These are phyloP conservation scores for Hyperoplus immaculatus DNA, from an alignment of 2,797 vertebrate genomes.

Conservation along the genomic window DNA sequence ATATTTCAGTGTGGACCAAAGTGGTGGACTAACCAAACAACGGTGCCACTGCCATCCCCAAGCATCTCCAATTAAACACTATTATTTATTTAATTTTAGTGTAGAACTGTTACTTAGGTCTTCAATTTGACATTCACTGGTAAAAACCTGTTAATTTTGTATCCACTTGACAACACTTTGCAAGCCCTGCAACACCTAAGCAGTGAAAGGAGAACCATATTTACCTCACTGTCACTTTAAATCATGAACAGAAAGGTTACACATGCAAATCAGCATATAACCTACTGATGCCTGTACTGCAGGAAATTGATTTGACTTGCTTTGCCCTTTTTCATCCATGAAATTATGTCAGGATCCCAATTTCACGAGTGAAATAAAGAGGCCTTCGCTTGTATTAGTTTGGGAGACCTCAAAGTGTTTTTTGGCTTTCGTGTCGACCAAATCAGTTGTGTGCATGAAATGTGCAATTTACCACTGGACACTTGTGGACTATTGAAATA, in stretches of 20 bases:
- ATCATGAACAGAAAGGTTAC: slow-evolving; percentile 10
- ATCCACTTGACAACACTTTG: neutral
- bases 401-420: slow-evolving; percentile 8
- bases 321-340: slow-evolving; percentile 46
- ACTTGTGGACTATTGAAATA: neutral
- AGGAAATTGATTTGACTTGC: slow-evolving; percentile 48
- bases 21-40: neutral
- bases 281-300: slow-evolving; percentile 9
- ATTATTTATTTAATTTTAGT: neutral
- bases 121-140: neutral
- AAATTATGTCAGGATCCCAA: slow-evolving; percentile 54
- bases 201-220: neutral
- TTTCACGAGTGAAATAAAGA: slow-evolving; percentile 37
- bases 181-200: neutral
- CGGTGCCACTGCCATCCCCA: neutral
- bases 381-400: neutral
- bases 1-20: too few relatives aligned
- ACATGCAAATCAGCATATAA: slow-evolving; percentile 25
- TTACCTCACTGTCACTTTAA: slow-evolving; percentile 1
- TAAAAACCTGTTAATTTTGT: too few relatives aligned
- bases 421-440: neutral
- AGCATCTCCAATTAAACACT: neutral
- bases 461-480: neutral
- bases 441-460: slow-evolving; percentile 13
- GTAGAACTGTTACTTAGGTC: neutral